Base-by-base conservation (phyloP, 2,113 vertebrate genomes). In the Sisor rabdophorus region DNA sequence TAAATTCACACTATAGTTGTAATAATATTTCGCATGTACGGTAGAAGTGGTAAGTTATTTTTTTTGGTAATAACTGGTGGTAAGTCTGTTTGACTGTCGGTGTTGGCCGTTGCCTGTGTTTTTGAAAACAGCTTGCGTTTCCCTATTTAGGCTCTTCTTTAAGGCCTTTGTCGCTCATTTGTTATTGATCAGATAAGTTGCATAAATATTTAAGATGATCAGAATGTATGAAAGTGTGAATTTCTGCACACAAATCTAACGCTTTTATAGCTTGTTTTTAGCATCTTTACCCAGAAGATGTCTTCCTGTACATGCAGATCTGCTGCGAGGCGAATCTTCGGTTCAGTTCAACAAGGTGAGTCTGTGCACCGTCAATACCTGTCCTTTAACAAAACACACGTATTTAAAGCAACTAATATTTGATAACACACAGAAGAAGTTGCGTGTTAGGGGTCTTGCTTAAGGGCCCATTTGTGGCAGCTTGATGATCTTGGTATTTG, bases 261-360 rank as follows among this genome's bases (percentile, higher is more conserved):
- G 44, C 5, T 58, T 26, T 47, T 11, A 24, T 10, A n/a, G 28
- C 30, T 58, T 81, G 79, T 65, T 73, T 44, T 44, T 44, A 44
- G 83, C 81, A 48, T 67, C 64, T 17, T 8, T 13, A 76, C 81
- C 80, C 19, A 72, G 52, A 77, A 77, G 68, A 93, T 93, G 92
- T 91, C 91, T 47, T 67, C 22, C 79, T 91, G 92, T 71, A 83
- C 89, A 3, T 91, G 90, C 67, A 81, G 87, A n/a, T 87, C 90
- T 47, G 90, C 89, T 73, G 90, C 84, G 71, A 88, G 89, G 77
- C 72, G 90, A 80, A 83, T 93, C 22, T 75, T 92, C 3, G 88
- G 81, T 79, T 86, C 89, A 19, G 89, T 88, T 1, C 86, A 91
- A 22, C 88, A 88, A 89, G 91, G 90, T 93, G 80, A 85, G 86